Conservation (phyloP, 2,888 invertebrate species). For the Drosophila colorata region DNA sequence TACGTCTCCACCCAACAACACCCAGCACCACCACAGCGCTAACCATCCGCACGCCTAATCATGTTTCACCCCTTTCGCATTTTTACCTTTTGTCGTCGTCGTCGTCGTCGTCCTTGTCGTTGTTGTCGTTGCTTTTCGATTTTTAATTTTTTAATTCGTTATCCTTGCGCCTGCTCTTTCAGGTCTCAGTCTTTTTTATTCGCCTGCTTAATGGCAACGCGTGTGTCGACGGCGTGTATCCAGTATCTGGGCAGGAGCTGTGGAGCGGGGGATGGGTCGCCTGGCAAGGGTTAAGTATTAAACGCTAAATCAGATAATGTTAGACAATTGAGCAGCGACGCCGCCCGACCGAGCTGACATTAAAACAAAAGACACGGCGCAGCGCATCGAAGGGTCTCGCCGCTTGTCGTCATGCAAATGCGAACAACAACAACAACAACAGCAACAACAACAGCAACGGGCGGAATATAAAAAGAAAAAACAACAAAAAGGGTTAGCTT, state of each 20-base stretch:
- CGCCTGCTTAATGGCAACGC: constrained; percentile 57
- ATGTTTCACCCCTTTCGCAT: constrained; percentile 75
- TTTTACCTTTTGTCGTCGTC: constrained; percentile 67
- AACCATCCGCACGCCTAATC: constrained; percentile 71
- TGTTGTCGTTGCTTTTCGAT: constrained; percentile 72
- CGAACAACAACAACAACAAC: constrained; percentile 27
- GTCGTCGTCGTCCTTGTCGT: constrained; percentile 26
- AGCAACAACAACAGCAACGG: constrained; percentile 9
- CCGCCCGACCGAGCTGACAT: constrained; percentile 66
- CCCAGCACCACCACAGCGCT: constrained; percentile 22
- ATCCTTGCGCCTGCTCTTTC: constrained; percentile 74
- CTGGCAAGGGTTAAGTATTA: constrained; percentile 78
- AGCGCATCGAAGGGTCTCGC: constrained; percentile 45
- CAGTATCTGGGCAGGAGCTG: constrained; percentile 47
- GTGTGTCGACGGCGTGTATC: constrained; percentile 54
- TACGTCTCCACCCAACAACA: constrained; percentile 1
- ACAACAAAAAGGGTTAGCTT: constrained; percentile 68
- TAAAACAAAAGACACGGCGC: constrained; percentile 73
- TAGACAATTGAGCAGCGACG: constrained; percentile 77
- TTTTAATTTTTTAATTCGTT: constrained; percentile 83
- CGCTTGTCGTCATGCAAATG: constrained; percentile 69
- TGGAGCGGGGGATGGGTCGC: no score
- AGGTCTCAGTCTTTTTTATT: constrained; percentile 39
- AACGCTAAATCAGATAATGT: constrained; percentile 81
- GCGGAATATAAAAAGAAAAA: constrained; percentile 44